A percentile compares a stretch with the other conserved stretches of the same genome.
These are phyloP conservation scores for Aplochiton taeniatus DNA, from an alignment of 2,797 vertebrate species.

Conservation along the genomic window DNA sequence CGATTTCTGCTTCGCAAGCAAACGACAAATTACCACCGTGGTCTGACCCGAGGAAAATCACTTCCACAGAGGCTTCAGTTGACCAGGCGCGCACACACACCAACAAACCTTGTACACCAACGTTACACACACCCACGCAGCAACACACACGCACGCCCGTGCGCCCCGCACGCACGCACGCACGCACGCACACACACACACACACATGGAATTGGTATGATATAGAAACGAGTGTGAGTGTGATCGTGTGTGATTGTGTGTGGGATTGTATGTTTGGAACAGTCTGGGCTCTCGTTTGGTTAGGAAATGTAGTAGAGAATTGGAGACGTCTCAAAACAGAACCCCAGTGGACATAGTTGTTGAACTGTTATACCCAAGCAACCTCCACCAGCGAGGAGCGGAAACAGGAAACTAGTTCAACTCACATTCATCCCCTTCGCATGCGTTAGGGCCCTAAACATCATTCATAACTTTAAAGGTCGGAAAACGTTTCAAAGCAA, in stretches of 20 bases:
- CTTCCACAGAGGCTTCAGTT: constrained; percentile 40
- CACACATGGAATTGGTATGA: not conserved
- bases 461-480: constrained; percentile 28
- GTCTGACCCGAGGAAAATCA: constrained; percentile 36
- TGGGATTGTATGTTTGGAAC: not conserved
- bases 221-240: not conserved
- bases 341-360: not conserved
- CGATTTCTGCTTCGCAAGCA: constrained; percentile 50
- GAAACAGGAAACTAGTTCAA: not conserved
- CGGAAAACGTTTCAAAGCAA: constrained; percentile 53
- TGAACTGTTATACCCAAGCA: constrained; percentile 12
- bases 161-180: too few relatives aligned
- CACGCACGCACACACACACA: not conserved
- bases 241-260: constrained; percentile 2
- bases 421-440: not conserved
- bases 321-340: not conserved
- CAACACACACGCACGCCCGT: not conserved
- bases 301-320: constrained; percentile 1
- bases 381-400: constrained; percentile 13
- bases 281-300: constrained; percentile 7
- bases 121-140: not conserved
- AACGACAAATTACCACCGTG: constrained; percentile 55
- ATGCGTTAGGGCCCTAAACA: not conserved
- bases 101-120: too few relatives aligned
- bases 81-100: constrained; percentile 19